Evolutionary conservation across 1,140 invertebrate genomes (phyloP), one percentile per base, ranked within the genome.

Genomic region (Eriocheir sinensis): DNA sequence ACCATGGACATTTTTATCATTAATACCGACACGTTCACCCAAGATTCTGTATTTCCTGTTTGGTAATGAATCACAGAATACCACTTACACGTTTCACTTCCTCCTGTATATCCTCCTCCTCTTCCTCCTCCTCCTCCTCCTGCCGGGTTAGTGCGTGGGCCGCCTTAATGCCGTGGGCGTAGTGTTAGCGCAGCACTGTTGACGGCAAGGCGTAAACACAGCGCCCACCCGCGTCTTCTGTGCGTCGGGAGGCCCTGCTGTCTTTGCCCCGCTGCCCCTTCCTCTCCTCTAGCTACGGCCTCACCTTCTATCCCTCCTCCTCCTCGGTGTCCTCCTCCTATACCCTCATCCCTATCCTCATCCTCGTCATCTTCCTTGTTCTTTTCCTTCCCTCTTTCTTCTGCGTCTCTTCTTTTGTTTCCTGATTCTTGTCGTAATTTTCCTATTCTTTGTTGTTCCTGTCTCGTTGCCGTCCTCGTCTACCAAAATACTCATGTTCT

Each of bases 131-230:
- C 79, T 36, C 48, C 41, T 93, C 80, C 38, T 30, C n/a, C 41
- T 34, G 32, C 21, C 38, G 44, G 38, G 41, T 83, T n/a, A n/a
- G 41, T 91, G 88, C 60, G 27, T 34, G 85, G 93, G 48, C 44
- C 30, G 93, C 72, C 36, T 80, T 94, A 94, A 94, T 94, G 89
- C 85, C 91, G 93, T 94, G 93, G 79, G 89, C 91, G 93, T 94
- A 94, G 91, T 94, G 93, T 94, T 94, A 94, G 93, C 93, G 85
- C 36, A 32, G 79, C 21, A 80, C 89, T 94, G 93, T 94, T 94
- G 93, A 94, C 85, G 89, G 79, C 38, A 17, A 0, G 91, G 38
- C 81, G 93, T 94, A 94, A 94, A 94, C 93, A 94, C 36, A 21
- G 12, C 0, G 89, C 32, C 93, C 93, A 91, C 89, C 93, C 92